These are phyloP conservation scores for Gopherus flavomarginatus DNA, from an alignment of 2,113 vertebrate genomes.

Conservation along the genomic window DNA sequence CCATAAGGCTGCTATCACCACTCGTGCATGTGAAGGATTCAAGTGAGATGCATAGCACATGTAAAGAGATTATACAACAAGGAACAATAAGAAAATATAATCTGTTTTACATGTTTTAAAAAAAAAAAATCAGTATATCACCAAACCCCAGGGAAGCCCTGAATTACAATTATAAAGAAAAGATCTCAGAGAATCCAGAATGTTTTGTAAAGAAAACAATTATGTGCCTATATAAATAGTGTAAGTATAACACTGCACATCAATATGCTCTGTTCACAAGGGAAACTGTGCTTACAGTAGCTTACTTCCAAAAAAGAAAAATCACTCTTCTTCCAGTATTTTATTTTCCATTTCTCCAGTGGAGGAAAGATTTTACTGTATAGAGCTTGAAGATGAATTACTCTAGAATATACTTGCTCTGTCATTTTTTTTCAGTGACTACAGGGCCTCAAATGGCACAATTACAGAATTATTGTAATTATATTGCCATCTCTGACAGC, in stretches of 20 bases:
- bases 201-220: background rate
- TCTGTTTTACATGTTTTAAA: background rate
- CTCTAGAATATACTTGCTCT: background rate
- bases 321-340: background rate
- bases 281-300: background rate
- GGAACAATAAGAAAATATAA: background rate
- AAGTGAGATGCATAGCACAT: background rate
- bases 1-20: accelerated
- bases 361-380: background rate
- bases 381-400: background rate
- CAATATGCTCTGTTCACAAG: background rate
- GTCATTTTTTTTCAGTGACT: conserved; percentile 25
- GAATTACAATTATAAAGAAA: background rate
- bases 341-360: conserved; percentile 22
- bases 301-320: background rate
- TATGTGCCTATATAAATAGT: accelerated
- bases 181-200: background rate
- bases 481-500: conserved; percentile 54
- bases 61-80: background rate
- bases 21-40: background rate
- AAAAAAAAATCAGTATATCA: background rate
- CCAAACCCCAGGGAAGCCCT: background rate
- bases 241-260: background rate
- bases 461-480: conserved; percentile 69
- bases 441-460: conserved; percentile 17